A percentile compares a stretch with the other conserved stretches of the same genome.
These are phyloP conservation scores for Myotis brandtii DNA, from an alignment of 2,113 vertebrate genomes.

Conservation along the genomic window DNA sequence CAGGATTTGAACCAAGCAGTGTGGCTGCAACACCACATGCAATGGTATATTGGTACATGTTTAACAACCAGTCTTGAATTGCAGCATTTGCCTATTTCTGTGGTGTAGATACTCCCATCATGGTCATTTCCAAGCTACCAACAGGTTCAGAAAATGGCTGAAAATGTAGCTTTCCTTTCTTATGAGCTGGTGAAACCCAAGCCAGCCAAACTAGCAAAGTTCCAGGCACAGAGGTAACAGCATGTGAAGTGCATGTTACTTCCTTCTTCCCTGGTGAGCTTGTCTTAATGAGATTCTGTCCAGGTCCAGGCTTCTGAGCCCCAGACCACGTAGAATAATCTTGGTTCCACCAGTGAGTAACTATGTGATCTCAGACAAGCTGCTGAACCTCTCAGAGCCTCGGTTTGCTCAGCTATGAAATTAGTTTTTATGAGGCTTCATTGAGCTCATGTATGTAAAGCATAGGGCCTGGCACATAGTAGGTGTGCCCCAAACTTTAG, in stretches of 20 bases:
- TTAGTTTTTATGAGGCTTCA: not conserved
- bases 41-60: not conserved
- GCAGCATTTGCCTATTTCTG: conserved; percentile 20
- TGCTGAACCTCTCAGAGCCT: conserved; percentile 41
- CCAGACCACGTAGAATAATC: not conserved
- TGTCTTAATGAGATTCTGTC: not conserved
- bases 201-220: not conserved
- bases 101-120: not conserved
- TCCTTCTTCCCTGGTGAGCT: not conserved
- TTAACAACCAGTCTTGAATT: not conserved
- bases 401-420: conserved; percentile 28
- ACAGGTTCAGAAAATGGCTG: not conserved
- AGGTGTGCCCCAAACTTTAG: not conserved
- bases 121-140: not conserved
- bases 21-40: not conserved
- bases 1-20: not conserved
- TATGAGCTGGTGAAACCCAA: not conserved
- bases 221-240: not conserved
- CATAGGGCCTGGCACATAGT: not conserved
- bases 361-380: not conserved
- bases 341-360: not conserved
- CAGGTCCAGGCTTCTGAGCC: not conserved
- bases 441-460: not conserved
- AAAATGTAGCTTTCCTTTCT: not conserved
- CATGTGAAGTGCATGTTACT: not conserved